These are phyloP conservation scores for Montipora efflorescens DNA, from an alignment of 64 coral and sea anemone genomes.

Conservation along the genomic window DNA sequence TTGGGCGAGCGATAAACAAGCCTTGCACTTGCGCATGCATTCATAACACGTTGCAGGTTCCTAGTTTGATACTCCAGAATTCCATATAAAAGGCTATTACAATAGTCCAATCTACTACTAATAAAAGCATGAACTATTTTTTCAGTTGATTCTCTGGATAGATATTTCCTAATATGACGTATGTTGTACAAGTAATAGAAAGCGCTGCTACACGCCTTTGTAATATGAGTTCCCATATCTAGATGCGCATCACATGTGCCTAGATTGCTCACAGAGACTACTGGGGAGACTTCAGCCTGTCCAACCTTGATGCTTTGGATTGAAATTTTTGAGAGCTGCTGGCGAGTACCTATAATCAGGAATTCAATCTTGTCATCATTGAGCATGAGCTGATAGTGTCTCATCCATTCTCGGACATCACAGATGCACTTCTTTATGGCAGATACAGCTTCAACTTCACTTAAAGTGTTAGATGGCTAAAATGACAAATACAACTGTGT, in stretches of 20 bases:
- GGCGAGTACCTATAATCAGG: conserved; percentile 56
- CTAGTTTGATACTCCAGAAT: too few relatives aligned
- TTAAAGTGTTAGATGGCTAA: neutral
- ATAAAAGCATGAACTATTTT: too few relatives aligned
- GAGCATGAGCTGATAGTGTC: conserved; percentile 52
- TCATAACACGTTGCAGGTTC: too few relatives aligned
- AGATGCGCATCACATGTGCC: conserved; percentile 56
- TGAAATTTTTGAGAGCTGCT: conserved; percentile 34
- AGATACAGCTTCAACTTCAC: conserved; percentile 22
- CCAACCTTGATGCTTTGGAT: conserved; percentile 62
- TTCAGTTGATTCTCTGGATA: too few relatives aligned
- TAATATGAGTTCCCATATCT: conserved; percentile 60
- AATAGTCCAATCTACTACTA: too few relatives aligned
- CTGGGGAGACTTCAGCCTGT: conserved; percentile 11
- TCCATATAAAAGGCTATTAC: too few relatives aligned
- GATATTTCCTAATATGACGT: too few relatives aligned
- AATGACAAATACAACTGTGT: conserved; percentile 66
- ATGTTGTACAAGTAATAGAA: too few relatives aligned
- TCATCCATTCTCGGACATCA: conserved; percentile 56
- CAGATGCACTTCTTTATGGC: conserved; percentile 44
- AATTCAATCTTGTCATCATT: conserved; percentile 82
- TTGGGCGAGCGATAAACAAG: too few relatives aligned
- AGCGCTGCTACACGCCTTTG: neutral
- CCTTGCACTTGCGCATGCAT: too few relatives aligned
- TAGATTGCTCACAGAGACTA: conserved; percentile 48